Conservation (phyloP, 1,140 invertebrate species). For the Lycorma delicatula region DNA sequence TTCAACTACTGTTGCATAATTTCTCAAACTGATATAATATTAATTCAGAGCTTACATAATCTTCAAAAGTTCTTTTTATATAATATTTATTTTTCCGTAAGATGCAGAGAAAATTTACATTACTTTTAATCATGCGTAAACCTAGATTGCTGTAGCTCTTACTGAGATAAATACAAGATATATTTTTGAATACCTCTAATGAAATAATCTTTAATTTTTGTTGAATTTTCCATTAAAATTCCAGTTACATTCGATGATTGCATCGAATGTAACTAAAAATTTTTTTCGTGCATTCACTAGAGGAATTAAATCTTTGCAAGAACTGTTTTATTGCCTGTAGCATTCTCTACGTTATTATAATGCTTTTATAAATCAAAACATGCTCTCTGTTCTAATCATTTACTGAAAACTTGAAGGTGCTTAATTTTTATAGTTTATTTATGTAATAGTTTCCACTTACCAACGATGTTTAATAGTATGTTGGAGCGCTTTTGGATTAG, state of each 20-base stretch:
- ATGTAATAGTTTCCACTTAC: too few species aligned
- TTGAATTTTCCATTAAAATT: background rate
- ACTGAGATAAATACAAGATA: background rate
- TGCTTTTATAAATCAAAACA: background rate
- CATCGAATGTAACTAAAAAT: too few species aligned
- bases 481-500: too few species aligned
- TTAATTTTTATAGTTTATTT: too few species aligned
- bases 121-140: background rate
- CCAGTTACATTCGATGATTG: background rate
- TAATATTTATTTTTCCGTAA: background rate
- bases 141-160: background rate
- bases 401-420: background rate
- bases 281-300: too few species aligned
- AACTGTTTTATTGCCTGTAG: background rate
- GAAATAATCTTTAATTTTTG: constrained; percentile 1
- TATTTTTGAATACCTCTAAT: background rate
- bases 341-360: background rate
- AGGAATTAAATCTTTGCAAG: background rate
- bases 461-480: too few species aligned
- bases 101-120: background rate
- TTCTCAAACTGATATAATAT: background rate
- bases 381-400: background rate
- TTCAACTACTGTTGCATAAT: background rate
- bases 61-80: background rate
- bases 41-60: background rate